Evolutionary conservation across 2,888 invertebrate genomes (phyloP).

Genomic region (Tipula helvola): DNA sequence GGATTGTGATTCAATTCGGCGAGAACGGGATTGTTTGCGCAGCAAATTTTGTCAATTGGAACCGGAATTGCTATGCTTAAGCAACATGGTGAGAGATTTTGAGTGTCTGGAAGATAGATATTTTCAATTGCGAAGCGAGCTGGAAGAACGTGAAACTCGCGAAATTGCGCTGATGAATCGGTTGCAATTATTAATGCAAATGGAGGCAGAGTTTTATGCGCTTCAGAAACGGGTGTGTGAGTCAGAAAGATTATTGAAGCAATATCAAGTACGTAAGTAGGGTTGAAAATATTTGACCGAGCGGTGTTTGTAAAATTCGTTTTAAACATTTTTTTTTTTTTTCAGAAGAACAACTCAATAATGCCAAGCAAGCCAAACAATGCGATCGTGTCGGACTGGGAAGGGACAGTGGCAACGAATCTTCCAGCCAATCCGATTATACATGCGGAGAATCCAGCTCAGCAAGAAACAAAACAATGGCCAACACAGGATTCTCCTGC

Average conservation of each 20-base stretch:
- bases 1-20: background rate
- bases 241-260: background rate
- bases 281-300: background rate
- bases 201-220: background rate
- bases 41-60: background rate
- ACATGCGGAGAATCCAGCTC: background rate
- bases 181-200: background rate
- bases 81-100: background rate
- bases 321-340: background rate
- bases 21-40: background rate
- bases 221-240: background rate
- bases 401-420: background rate
- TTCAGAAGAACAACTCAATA: background rate
- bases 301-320: background rate
- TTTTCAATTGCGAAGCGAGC: background rate
- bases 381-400: background rate
- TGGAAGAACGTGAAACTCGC: background rate
- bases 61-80: background rate
- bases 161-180: background rate
- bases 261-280: slow-evolving; percentile 4
- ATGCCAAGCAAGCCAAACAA: background rate
- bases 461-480: background rate
- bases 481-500: background rate
- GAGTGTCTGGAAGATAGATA: background rate
- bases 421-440: background rate